phyloP scores from a whole-genome alignment of 2,113 vertebrate species.

The Grantiella picta region DNA sequence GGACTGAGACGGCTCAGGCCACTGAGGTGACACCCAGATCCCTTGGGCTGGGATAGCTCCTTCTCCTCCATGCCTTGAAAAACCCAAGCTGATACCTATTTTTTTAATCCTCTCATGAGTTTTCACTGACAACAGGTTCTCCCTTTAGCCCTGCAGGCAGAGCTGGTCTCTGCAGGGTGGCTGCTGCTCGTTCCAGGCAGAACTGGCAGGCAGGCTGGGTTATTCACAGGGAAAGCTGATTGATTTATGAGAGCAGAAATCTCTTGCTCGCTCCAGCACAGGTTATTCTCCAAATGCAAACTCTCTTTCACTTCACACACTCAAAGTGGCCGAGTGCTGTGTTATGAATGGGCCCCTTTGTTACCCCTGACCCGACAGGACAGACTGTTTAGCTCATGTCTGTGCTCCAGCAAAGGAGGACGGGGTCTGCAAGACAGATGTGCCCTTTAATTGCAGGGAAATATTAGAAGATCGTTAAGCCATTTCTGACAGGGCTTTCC shows the following conservation, averaged over 20 bases:
- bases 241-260: conserved; percentile 76
- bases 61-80: background rate
- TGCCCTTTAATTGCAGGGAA: conserved; percentile 81
- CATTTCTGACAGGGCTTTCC: conserved; percentile 75
- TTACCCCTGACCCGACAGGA: conserved; percentile 72
- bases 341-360: conserved; percentile 80
- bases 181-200: background rate
- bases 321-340: conserved; percentile 46
- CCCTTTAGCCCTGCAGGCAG: background rate
- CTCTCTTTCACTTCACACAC: conserved; percentile 67
- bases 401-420: conserved; percentile 71
- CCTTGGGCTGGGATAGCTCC: background rate
- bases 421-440: conserved; percentile 81
- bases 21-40: background rate
- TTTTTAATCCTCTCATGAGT: background rate
- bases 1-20: background rate
- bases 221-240: conserved; percentile 69
- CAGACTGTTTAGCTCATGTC: conserved; percentile 83
- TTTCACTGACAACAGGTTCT: background rate
- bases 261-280: conserved; percentile 65
- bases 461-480: conserved; percentile 81
- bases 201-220: conserved; percentile 28
- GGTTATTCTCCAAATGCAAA: conserved; percentile 78
- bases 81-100: background rate
- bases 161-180: background rate